Evolutionary conservation across 1,140 invertebrate genomes (phyloP).

Genomic region (Drosophila lowei): DNA sequence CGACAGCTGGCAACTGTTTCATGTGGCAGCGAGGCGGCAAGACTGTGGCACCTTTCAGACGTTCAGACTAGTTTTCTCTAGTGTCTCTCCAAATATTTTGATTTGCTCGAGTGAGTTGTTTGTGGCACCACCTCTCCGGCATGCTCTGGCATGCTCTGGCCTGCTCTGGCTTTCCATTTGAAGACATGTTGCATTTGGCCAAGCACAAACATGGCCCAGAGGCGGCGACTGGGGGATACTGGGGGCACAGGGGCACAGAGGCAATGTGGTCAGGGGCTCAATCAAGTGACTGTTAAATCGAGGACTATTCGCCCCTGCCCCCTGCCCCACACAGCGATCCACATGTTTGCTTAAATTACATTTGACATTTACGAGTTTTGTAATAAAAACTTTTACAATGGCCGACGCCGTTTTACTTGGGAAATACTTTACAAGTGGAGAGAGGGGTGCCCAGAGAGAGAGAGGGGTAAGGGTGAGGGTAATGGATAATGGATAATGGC

Average conservation of each 20-base stretch:
- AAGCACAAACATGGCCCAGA: constrained; percentile 37
- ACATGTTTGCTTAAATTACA: constrained; percentile 77
- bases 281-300: constrained; percentile 69
- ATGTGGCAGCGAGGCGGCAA: constrained; percentile 29
- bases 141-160: too few species aligned
- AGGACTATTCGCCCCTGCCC: constrained; percentile 19
- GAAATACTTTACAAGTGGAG: constrained; percentile 54
- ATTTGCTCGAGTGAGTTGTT: constrained; percentile 73
- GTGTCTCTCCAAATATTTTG: constrained; percentile 66
- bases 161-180: constrained; percentile 26
- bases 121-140: constrained; percentile 36
- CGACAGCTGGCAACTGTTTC: constrained; percentile 56
- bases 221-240: background rate
- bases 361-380: constrained; percentile 78
- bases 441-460: background rate
- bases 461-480: constrained; percentile 1
- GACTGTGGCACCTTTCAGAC: constrained; percentile 64
- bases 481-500: constrained; percentile 71
- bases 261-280: constrained; percentile 72
- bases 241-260: constrained; percentile 4
- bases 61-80: constrained; percentile 20
- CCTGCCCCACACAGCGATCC: background rate
- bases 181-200: constrained; percentile 72
- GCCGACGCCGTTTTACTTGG: constrained; percentile 77
- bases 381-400: constrained; percentile 82